Evolutionary conservation across 2,797 vertebrate species (phyloP).

Genomic region (Synaphobranchus kaupii): DNA sequence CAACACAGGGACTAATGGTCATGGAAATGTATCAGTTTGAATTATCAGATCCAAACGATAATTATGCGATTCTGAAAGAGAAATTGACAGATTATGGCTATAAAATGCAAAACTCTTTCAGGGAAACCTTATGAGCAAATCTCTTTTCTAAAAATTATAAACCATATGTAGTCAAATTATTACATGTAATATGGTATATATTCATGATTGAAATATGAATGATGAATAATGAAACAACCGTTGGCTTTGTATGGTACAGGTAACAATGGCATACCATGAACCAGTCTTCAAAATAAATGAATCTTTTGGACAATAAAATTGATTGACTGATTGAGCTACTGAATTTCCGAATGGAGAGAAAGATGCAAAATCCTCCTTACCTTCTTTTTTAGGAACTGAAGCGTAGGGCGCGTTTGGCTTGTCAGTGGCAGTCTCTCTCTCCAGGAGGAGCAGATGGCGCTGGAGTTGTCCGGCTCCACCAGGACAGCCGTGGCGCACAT

Average conservation of each 20-base stretch:
- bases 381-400: background rate
- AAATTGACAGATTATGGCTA: background rate
- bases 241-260: no score
- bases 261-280: no score
- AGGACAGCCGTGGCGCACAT: slow-evolving; percentile 86
- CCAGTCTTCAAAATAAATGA: no score
- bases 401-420: background rate
- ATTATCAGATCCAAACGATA: background rate
- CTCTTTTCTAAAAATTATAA: no score
- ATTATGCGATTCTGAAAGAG: background rate
- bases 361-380: background rate
- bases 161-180: background rate
- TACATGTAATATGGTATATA: no score
- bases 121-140: no score
- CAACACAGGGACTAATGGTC: background rate
- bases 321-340: background rate
- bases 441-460: slow-evolving; percentile 88
- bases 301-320: background rate
- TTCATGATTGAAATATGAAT: no score
- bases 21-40: background rate
- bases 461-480: slow-evolving; percentile 88
- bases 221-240: no score
- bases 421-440: background rate
- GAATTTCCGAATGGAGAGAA: background rate
- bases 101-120: background rate